Evolutionary conservation across 2,113 vertebrate genomes (phyloP), one percentile per base, ranked within the genome.

Genomic region (Trachemys scripta): DNA sequence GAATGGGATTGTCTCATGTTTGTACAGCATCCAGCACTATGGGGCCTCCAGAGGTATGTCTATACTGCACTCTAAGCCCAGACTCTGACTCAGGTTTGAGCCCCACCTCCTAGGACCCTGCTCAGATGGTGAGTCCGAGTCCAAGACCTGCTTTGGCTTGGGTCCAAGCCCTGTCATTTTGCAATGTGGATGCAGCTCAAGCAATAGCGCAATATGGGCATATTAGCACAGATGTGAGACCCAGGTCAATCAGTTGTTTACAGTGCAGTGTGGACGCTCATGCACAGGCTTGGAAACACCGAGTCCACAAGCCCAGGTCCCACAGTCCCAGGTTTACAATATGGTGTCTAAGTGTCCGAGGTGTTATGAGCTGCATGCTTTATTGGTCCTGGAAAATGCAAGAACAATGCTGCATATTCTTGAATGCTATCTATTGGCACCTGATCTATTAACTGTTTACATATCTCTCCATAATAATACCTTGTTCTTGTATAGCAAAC

Each of bases 341-440:
- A 72, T 72, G 35, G 5, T 72, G n/a, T n/a, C 65, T 72, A 72
- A 3, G 5, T 72, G 19, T 8, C n/a, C 4, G 2, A 38, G n/a
- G 8, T 38, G 65, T 72, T 38, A 72, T 72, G 20, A 38, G 5
- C 65, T 22, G 9, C 7, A 1, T 72, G 65, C 19, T 72, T 38
- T 72, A 38, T 72, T 51, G 27, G n/a, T 16, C 49, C 2, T 54
- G 25, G 65, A 72, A 80, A 29, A 38, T 25, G n/a, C 47, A 4
- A 1, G 2, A 4, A 53, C 29, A 5, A 20, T 72, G 89, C 72
- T 81, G 54, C 85, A 51, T 75, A 75, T 11, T 95, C 35, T 49
- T 13, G 75, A 78, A 82, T 87, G 62, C 87, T 84, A 82, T 3
- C 89, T 94, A 47, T 78, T 7, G 85, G 78, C 50, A 20, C 22